These are phyloP conservation scores for Diplogasteroides magnus DNA, from an alignment of 1,140 invertebrate genomes.

Conservation along the genomic window DNA sequence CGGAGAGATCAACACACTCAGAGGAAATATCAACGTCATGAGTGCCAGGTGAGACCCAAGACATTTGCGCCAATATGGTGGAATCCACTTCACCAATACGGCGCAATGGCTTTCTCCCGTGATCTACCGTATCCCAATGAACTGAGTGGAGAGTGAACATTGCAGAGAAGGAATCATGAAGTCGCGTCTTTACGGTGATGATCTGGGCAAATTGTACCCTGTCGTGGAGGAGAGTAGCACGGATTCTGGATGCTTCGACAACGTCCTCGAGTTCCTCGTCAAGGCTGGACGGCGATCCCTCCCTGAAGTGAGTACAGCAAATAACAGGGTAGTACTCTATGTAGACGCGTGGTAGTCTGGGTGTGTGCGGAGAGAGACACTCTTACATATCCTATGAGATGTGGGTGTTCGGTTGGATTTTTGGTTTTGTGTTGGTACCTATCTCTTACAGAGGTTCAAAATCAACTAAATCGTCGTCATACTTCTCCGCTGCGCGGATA, in stretches of 20 bases:
- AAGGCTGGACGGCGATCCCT: constrained; percentile 80
- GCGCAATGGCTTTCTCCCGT: too few species aligned
- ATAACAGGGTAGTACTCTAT: too few species aligned
- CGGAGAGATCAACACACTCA: constrained; percentile 96
- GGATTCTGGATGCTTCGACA: constrained; percentile 93
- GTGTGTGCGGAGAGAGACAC: too few species aligned
- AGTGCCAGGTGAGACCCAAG: constrained; percentile 65
- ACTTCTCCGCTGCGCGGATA: too few species aligned
- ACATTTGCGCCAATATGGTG: too few species aligned
- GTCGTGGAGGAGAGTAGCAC: constrained; percentile 83
- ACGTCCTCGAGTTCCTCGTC: constrained; percentile 91
- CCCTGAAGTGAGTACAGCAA: constrained; percentile 73
- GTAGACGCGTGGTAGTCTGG: too few species aligned
- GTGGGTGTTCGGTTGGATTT: too few species aligned
- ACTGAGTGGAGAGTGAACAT: not conserved
- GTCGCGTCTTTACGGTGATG: constrained; percentile 71
- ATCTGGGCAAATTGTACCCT: constrained; percentile 83
- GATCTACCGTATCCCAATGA: not conserved
- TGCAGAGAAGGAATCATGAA: constrained; percentile 89
- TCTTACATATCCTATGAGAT: too few species aligned
- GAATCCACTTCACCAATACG: too few species aligned
- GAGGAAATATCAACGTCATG: constrained; percentile 97
- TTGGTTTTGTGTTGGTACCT: too few species aligned
- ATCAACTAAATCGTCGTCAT: too few species aligned
- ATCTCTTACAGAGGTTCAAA: too few species aligned